A percentile compares a stretch with the other conserved stretches of the same genome.
Evolutionary conservation across 1,140 invertebrate genomes (phyloP).

Genomic region (Macrosteles quadrilineatus): DNA sequence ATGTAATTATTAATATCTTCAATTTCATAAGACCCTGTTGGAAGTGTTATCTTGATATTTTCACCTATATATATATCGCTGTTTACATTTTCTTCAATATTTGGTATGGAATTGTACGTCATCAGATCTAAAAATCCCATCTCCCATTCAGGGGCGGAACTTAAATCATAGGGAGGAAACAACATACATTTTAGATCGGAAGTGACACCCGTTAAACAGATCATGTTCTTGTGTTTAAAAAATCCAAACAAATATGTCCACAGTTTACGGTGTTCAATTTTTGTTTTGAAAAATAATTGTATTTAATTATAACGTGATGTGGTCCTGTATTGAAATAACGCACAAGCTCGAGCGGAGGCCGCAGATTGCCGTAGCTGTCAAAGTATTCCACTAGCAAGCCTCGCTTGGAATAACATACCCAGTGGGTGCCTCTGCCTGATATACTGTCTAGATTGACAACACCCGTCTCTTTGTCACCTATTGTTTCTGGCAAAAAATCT

Average conservation of each 20-base stretch:
- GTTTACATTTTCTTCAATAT: conserved; percentile 9
- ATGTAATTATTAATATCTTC: conserved; percentile 13
- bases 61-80: background rate
- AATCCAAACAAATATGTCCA: conserved; percentile 17
- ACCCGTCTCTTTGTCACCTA: conserved; percentile 41
- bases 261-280: conserved; percentile 10
- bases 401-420: conserved; percentile 45
- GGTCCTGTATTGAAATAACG: background rate
- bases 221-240: background rate
- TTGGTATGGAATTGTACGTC: conserved; percentile 12
- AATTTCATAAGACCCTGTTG: conserved; percentile 1
- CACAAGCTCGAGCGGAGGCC: background rate
- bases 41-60: background rate
- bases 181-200: background rate
- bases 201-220: background rate
- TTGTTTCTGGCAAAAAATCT: conserved; percentile 33
- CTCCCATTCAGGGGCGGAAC: background rate
- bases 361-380: conserved; percentile 19
- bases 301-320: background rate
- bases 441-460: conserved; percentile 46
- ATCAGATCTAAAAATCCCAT: conserved; percentile 16
- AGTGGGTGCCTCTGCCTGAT: conserved; percentile 44
- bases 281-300: conserved; percentile 17
- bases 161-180: conserved; percentile 4
- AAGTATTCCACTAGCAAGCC: conserved; percentile 5